These are phyloP conservation scores for Chaetura pelagica DNA, from an alignment of 2,113 vertebrate genomes.

Conservation along the genomic window DNA sequence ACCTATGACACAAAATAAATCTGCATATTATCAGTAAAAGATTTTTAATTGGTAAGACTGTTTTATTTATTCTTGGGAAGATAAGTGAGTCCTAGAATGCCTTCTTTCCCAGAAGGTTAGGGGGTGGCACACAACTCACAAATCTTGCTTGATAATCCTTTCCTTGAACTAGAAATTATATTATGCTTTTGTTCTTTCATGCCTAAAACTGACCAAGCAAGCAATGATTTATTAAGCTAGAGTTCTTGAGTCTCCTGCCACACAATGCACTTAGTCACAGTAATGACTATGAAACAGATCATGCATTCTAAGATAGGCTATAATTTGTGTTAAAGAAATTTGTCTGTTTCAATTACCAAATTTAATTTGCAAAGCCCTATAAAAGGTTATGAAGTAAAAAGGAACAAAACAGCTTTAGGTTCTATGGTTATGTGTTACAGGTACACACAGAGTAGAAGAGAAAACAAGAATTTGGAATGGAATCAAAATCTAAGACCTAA, in stretches of 20 bases:
- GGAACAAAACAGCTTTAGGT: slow-evolving; percentile 16
- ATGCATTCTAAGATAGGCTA: slow-evolving; percentile 58
- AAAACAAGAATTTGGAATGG: not conserved
- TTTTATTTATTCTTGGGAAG: slow-evolving; percentile 55
- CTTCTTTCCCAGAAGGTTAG: slow-evolving; percentile 58
- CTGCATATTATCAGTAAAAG: slow-evolving; percentile 44
- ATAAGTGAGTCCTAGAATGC: slow-evolving; percentile 40
- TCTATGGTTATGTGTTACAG: not conserved
- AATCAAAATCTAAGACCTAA: not conserved
- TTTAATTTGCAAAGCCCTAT: slow-evolving; percentile 64
- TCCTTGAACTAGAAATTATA: slow-evolving; percentile 63
- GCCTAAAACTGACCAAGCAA: slow-evolving; percentile 60
- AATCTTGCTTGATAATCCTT: slow-evolving; percentile 68
- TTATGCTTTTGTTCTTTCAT: slow-evolving; percentile 66
- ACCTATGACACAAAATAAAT: slow-evolving; percentile 41
- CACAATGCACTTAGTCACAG: slow-evolving; percentile 54
- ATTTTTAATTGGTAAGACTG: slow-evolving; percentile 48
- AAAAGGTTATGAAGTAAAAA: slow-evolving; percentile 55
- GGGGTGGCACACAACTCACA: slow-evolving; percentile 46
- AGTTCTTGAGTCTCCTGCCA: slow-evolving; percentile 55
- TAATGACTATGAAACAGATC: slow-evolving; percentile 64
- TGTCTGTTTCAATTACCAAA: slow-evolving; percentile 64
- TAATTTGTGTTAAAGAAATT: slow-evolving; percentile 68
- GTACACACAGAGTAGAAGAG: not conserved
- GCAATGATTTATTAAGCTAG: slow-evolving; percentile 63